phyloP scores from a whole-genome alignment of 1,140 invertebrate genomes.

The Goniozus legneri region DNA sequence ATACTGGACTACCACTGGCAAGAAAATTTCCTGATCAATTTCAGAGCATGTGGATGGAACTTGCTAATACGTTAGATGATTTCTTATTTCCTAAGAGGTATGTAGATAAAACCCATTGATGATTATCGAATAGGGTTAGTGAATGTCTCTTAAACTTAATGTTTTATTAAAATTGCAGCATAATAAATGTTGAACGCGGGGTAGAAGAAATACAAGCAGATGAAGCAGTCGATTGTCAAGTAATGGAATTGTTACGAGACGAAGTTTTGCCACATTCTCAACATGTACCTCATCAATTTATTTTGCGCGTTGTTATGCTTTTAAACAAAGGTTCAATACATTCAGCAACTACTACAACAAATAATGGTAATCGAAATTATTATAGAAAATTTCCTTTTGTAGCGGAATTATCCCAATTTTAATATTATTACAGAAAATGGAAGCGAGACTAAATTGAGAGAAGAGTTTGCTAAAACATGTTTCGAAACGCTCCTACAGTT shows the following conservation, averaged over 20 bases:
- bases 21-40: slow-evolving; percentile 71
- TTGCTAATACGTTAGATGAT: slow-evolving; percentile 83
- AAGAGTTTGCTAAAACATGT: slow-evolving; percentile 94
- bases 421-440: slow-evolving; percentile 57
- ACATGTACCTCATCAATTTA: slow-evolving; percentile 80
- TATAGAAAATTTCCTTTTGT: slow-evolving; percentile 18
- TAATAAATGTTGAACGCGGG: slow-evolving; percentile 62
- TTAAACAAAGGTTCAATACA: slow-evolving; percentile 93
- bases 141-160: slow-evolving; percentile 2
- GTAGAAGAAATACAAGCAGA: slow-evolving; percentile 80
- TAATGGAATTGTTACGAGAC: slow-evolving; percentile 80
- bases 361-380: slow-evolving; percentile 46
- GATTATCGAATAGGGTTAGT: neutral
- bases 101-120: neutral
- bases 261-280: slow-evolving; percentile 81
- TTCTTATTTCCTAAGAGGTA: slow-evolving; percentile 84
- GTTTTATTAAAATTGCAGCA: slow-evolving; percentile 18
- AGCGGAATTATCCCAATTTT: neutral
- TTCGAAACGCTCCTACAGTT: slow-evolving; percentile 96
- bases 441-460: slow-evolving; percentile 79
- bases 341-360: slow-evolving; percentile 69
- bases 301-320: slow-evolving; percentile 82
- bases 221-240: slow-evolving; percentile 82
- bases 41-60: slow-evolving; percentile 75
- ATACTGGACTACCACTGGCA: slow-evolving; percentile 82